Evolutionary conservation across 92 coral and sea anemone species (phyloP).

Genomic region (Desmophyllum pertusum): DNA sequence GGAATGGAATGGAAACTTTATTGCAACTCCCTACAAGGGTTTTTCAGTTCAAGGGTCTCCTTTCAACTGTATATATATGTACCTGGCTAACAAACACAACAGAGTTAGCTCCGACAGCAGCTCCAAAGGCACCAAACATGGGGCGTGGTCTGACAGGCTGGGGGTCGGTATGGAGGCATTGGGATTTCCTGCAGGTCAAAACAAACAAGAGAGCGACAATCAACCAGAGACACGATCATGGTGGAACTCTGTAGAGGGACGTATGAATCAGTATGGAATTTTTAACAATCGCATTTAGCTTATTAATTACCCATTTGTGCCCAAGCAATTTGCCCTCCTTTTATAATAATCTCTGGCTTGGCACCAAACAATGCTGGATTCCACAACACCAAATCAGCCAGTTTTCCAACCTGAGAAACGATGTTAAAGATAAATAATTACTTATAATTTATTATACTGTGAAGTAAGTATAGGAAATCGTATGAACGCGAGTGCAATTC

Average conservation of each 20-base stretch:
- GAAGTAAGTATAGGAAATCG: too few species aligned
- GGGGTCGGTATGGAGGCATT: constrained; percentile 77
- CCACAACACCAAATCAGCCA: constrained; percentile 79
- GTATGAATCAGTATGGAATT: too few species aligned
- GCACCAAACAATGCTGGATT: constrained; percentile 75
- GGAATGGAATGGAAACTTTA: too few species aligned
- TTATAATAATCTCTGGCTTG: constrained; percentile 65
- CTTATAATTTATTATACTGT: not conserved
- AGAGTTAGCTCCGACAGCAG: constrained; percentile 68
- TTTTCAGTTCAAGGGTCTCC: not conserved
- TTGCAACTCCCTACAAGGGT: too few species aligned
- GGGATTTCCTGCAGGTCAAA: constrained; percentile 62
- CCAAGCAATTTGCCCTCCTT: constrained; percentile 81
- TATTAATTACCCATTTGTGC: constrained; percentile 80
- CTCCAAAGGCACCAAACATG: constrained; percentile 80
- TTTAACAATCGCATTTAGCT: too few species aligned
- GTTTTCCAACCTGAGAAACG: constrained; percentile 54
- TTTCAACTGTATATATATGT: not conserved
- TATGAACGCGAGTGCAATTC: too few species aligned
- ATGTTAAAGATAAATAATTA: not conserved
- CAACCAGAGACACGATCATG: too few species aligned
- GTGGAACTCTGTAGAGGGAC: too few species aligned
- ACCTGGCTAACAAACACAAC: constrained; percentile 75
- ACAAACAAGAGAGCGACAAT: not conserved
- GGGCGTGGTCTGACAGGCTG: constrained; percentile 76